Evolutionary conservation across 2,888 invertebrate species (phyloP), one percentile per base, ranked within the genome.

Genomic region (Volucella inflata): DNA sequence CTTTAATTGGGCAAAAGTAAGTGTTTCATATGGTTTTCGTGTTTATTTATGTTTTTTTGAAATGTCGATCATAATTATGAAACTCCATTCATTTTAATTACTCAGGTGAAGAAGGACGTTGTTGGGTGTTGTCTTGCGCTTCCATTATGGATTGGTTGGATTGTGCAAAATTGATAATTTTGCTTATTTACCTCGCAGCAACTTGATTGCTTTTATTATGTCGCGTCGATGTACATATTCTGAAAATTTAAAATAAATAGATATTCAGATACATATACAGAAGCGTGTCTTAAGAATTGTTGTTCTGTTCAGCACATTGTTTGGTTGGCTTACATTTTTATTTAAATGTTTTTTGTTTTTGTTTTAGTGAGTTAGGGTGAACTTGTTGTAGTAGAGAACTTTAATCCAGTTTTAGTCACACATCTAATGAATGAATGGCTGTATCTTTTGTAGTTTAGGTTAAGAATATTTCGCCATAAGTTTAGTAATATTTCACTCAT

Each of bases 181-280:
- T 10, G 40, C n/a, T 50, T 50, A 30, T 46, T 42, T 57, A 64
- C 55, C 51, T 60, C 16, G 17, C n/a, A 67, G 53, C 75, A 55
- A 30, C 8, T 12, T 70, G 14, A n/a, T 44, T 59, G 30, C 21
- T 11, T 44, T 67, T 57, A 17, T 60, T 64, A 12, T 21, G 55
- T 50, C 68, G 8, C 57, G 55, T 40, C 50, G 21, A 68, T 17
- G 65, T 67, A n/a, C n/a, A n/a, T n/a, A 46, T 44, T 76, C 85
- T 85, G 85, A 81, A 85, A 85, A 76, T 81, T 85, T 59, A 81
- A 85, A 80, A 85, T 57, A 81, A 77, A 72, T 46, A 72, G 42
- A 76, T 60, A 65, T 77, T 76, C 76, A 81, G 72, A 72, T 46
- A 72, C 40, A 76, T 53, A 65, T 77, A 81, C 76, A 81, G 72